These are phyloP conservation scores for Ormyrus thymus DNA, from an alignment of 2,888 invertebrate species.

Conservation along the genomic window DNA sequence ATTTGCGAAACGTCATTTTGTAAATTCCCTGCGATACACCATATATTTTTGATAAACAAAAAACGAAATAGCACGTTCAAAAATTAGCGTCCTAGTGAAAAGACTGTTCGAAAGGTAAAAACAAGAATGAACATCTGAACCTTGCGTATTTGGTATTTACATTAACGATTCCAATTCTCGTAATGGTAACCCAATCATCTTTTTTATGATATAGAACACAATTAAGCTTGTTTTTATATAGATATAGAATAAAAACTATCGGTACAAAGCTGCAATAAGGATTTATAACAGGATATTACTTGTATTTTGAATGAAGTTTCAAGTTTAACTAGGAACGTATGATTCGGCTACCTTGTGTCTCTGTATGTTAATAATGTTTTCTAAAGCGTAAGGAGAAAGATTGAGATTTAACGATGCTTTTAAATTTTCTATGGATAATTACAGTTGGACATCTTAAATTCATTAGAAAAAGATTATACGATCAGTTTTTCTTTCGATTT, in stretches of 20 bases:
- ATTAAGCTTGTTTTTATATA: slow-evolving; percentile 16
- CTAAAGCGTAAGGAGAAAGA: slow-evolving; percentile 49
- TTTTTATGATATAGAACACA: slow-evolving; percentile 14
- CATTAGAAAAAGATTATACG: slow-evolving; percentile 34
- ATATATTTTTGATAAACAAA: not conserved
- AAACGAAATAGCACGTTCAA: slow-evolving; percentile 40
- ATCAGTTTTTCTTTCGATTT: not conserved
- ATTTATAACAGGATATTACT: slow-evolving; percentile 17
- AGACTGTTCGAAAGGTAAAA: slow-evolving; percentile 25
- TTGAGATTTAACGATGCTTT: slow-evolving; percentile 47
- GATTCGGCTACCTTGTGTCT: slow-evolving; percentile 53
- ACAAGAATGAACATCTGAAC: slow-evolving; percentile 39
- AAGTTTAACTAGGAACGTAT: slow-evolving; percentile 50
- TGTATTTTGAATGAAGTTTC: slow-evolving; percentile 32
- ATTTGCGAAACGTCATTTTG: slow-evolving; percentile 19
- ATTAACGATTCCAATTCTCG: slow-evolving; percentile 48
- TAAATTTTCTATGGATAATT: slow-evolving; percentile 44
- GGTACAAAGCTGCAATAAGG: slow-evolving; percentile 14
- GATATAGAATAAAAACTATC: slow-evolving; percentile 31
- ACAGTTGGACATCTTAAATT: slow-evolving; percentile 52
- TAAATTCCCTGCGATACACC: slow-evolving; percentile 11
- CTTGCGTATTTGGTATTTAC: slow-evolving; percentile 53
- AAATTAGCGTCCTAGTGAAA: slow-evolving; percentile 43
- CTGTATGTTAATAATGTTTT: slow-evolving; percentile 33
- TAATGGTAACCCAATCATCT: slow-evolving; percentile 53